Conservation (phyloP, 2,888 invertebrate genomes). For the Gandaritis pyraliata region DNA sequence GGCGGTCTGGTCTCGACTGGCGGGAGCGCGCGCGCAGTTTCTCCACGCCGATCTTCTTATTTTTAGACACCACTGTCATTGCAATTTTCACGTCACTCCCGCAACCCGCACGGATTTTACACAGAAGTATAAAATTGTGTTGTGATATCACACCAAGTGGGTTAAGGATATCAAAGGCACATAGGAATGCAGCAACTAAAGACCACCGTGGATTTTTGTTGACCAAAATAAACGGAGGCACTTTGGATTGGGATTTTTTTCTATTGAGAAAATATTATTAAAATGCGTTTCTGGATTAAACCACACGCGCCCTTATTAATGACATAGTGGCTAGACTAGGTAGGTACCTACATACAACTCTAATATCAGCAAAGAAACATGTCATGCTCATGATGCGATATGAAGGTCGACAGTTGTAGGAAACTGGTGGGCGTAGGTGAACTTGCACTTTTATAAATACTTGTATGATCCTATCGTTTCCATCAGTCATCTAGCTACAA, state of each 20-base stretch:
- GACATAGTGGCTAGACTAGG: too few relatives aligned
- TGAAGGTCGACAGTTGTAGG: slow-evolving; percentile 43
- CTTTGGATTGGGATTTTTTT: too few relatives aligned
- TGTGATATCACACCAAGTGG: slow-evolving; percentile 66
- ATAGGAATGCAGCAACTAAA: slow-evolving; percentile 51
- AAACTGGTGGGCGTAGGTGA: slow-evolving; percentile 42
- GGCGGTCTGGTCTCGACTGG: slow-evolving; percentile 80
- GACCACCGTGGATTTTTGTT: slow-evolving; percentile 44
- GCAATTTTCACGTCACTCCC: slow-evolving; percentile 80
- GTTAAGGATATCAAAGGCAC: slow-evolving; percentile 70
- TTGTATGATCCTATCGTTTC: not conserved
- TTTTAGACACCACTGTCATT: slow-evolving; percentile 82
- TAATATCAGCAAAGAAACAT: slow-evolving; percentile 34
- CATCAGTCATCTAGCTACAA: too few relatives aligned
- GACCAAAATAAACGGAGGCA: slow-evolving; percentile 38
- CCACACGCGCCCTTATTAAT: too few relatives aligned
- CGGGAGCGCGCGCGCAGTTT: slow-evolving; percentile 57
- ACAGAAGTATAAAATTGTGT: slow-evolving; percentile 61
- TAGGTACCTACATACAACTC: slow-evolving; percentile 29
- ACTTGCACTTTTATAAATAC: slow-evolving; percentile 34
- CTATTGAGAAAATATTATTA: too few relatives aligned
- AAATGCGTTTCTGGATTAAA: too few relatives aligned
- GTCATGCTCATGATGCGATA: slow-evolving; percentile 35
- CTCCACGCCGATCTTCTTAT: slow-evolving; percentile 68
- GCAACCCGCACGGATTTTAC: slow-evolving; percentile 61